Evolutionary conservation across 1,140 invertebrate species (phyloP).

Genomic region (Mya arenaria): DNA sequence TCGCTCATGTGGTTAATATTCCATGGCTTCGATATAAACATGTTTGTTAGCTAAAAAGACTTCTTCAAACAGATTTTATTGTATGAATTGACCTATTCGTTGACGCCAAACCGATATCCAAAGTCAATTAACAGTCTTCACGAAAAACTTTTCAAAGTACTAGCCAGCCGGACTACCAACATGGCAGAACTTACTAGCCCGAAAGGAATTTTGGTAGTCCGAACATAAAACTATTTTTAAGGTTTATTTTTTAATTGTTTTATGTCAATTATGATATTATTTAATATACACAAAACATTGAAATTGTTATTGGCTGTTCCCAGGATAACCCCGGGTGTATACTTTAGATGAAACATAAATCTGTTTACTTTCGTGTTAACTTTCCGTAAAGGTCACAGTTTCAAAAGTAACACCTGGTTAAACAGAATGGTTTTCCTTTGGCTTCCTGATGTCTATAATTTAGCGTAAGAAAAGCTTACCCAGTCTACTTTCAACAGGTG

Average conservation of each 20-base stretch:
- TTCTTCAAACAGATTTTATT: too few relatives aligned
- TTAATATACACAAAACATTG: constrained; percentile 23
- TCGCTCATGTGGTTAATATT: too few relatives aligned
- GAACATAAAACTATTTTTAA: constrained; percentile 8
- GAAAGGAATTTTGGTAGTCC: constrained; percentile 4
- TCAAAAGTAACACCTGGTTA: constrained; percentile 26
- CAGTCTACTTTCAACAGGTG: constrained; percentile 23
- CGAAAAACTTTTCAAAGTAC: too few relatives aligned
- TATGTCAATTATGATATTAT: constrained; percentile 23
- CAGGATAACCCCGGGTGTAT: constrained; percentile 21
- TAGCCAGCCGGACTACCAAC: constrained; percentile 1
- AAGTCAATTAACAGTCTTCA: constrained; percentile 8
- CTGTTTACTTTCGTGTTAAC: constrained; percentile 20
- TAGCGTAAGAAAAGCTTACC: constrained; percentile 24
- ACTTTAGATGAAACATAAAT: constrained; percentile 27
- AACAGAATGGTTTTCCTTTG: constrained; percentile 27
- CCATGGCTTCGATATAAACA: too few relatives aligned
- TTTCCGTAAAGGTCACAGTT: constrained; percentile 22
- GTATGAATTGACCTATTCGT: not conserved
- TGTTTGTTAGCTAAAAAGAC: too few relatives aligned
- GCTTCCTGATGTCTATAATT: constrained; percentile 26
- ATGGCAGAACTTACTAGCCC: not conserved
- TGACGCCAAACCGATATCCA: not conserved
- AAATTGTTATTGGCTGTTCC: constrained; percentile 26
- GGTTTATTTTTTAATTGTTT: constrained; percentile 21